Evolutionary conservation across 2,888 invertebrate genomes (phyloP), one percentile per base, ranked within the genome.

Genomic region (Melieria omissa): DNA sequence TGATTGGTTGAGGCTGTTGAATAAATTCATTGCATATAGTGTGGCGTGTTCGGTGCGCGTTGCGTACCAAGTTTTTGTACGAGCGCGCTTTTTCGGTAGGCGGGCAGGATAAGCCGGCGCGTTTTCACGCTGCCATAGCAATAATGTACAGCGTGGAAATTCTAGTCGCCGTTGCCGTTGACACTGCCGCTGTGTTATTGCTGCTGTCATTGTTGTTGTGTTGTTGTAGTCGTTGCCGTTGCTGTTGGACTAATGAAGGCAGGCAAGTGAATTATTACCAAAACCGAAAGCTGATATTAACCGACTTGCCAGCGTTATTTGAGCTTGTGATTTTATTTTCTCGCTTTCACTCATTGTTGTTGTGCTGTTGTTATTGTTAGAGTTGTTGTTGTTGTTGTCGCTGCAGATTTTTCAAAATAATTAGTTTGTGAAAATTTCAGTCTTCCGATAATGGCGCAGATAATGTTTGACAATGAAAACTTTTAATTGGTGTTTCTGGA

Each of bases 201-300:
- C 49, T 3, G 49, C 49, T 49, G 8, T 12, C 12, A 12, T 49
- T 49, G 9, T 49, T 49, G 49, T 49, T 52, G 9, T 6, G 52
- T 9, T 52, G 10, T 52, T 52, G 14, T 52, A n/a, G 52, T 8
- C 14, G 0, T 9, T 52, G 52, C 14, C n/a, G 5, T 6, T 4
- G 41, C 57, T n/a, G 49, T 60, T 65, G 57, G 66, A 47, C 72
- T 73, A 74, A 74, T 70, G 72, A 74, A 73, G 73, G 54, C 65
- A 49, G 8, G 12, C 64, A 29, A 70, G 67, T 70, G 70, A 75
- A 69, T 72, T 75, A 74, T 75, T 64, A 67, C 73, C 58, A 64
- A 62, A 16, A 29, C 29, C 46, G 44, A 60, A 71, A 52, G 52
- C 54, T 16, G 45, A 55, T 55, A 45, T 16, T 54, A 5, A 29